Base-by-base conservation (phyloP, 2,888 invertebrate genomes). In the Chymomyza fuscimana region DNA sequence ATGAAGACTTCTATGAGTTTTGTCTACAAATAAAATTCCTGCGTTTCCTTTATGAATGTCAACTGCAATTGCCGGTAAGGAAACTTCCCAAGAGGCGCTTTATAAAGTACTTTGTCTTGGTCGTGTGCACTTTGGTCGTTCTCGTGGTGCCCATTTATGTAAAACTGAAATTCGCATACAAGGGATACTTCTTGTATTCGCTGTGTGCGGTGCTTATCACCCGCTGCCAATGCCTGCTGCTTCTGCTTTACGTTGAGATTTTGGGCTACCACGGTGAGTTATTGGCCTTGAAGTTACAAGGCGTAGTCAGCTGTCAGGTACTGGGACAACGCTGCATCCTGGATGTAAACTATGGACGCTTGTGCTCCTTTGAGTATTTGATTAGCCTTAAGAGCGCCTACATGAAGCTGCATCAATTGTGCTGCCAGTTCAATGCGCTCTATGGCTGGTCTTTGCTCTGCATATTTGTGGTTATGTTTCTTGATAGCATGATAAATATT, bases 391-490 rank as follows among this genome's bases (percentile, higher is more conserved):
- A 89, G 56, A 65, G 72, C 5, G 65, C 79, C 50, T 88, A 89
- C 61, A 82, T 82, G 74, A 82, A 88, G 29, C 72, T 89, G 0
- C 79, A 79, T 54, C 50, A 74, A 1, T 66, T 89, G 16, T 78
- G 80, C 40, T 67, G 67, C 0, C 69, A 70, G 2, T 88, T 77
- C 15, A 89, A 87, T 65, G 65, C 65, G 0, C 65, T 88, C 0
- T 88, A 77, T 63, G 89, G 90, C 46, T 82, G 88, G 81, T 81
- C 86, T 0, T 75, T 90, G 36, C 67, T 88, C 1, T 69, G 65
- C 19, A 70, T 83, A n/a, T 80, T 81, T 54, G 81, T 86, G 6
- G 87, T 80, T 0, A 63, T 80, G 67, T 87, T 89, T 46, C 59
- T 90, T 51, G 88, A 87, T 50, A 74, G 81, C 61, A 83, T 80